Conservation (phyloP, 2,113 vertebrate genomes). For the Tretioscincus oriximinensis region DNA sequence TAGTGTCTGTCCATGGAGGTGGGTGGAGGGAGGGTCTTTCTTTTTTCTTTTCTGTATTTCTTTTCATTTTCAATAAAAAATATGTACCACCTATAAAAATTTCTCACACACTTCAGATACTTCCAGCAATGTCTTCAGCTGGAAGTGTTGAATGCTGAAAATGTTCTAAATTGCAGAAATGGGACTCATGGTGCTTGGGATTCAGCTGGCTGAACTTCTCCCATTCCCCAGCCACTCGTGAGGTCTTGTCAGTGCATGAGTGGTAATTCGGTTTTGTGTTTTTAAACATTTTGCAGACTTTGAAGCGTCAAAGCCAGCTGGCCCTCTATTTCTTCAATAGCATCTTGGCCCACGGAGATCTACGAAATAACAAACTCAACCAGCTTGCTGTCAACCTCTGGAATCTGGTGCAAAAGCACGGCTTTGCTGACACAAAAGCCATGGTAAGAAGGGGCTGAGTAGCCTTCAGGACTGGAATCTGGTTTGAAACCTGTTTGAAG, state of each 20-base stretch:
- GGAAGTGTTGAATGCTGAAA: no score
- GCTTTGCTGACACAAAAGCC: slow-evolving; percentile 85
- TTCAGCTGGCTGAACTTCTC: background rate
- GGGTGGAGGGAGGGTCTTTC: no score
- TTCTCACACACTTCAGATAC: no score
- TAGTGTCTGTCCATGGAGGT: no score
- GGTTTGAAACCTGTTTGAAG: no score
- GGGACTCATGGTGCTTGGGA: background rate
- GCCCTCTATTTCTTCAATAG: slow-evolving; percentile 89
- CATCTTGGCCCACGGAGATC: slow-evolving; percentile 89
- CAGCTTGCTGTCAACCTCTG: slow-evolving; percentile 92
- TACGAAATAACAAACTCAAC: slow-evolving; percentile 92
- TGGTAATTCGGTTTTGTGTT: background rate
- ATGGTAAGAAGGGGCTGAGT: slow-evolving; percentile 75
- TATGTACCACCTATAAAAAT: no score
- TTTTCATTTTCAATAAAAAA: no score
- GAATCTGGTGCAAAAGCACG: slow-evolving; percentile 94
- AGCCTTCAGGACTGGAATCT: background rate
- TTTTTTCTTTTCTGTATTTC: no score
- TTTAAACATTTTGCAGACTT: slow-evolving; percentile 58
- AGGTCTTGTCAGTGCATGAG: background rate
- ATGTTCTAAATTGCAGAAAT: background rate
- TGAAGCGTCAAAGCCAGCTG: slow-evolving; percentile 83
- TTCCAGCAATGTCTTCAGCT: no score
- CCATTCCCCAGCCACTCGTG: no score